A percentile compares a stretch with the other conserved stretches of the same genome.
These are phyloP conservation scores for Morus bassanus DNA, from an alignment of 2,797 vertebrate genomes.

Conservation along the genomic window DNA sequence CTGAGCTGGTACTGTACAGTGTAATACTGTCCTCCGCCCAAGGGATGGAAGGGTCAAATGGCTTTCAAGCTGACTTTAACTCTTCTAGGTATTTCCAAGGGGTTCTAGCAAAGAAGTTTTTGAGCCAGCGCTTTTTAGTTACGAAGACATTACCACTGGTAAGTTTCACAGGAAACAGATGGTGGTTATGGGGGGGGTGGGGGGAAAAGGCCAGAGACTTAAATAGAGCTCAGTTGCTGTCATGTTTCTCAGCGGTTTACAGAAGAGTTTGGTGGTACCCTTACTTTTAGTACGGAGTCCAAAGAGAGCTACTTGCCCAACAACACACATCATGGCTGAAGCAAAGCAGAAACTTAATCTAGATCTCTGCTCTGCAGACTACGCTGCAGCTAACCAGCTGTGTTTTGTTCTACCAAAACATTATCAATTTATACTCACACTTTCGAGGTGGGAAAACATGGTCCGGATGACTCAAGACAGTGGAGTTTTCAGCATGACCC, in stretches of 20 bases:
- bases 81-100: neutral
- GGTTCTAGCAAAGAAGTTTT: neutral
- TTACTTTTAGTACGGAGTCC: neutral
- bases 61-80: neutral
- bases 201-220: neutral
- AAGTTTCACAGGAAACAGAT: neutral
- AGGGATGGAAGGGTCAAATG: neutral
- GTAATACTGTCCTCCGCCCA: rapidly evolving
- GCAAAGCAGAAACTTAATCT: neutral
- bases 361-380: neutral
- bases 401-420: neutral
- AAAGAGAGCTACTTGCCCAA: neutral
- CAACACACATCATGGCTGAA: neutral
- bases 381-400: neutral
- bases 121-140: neutral
- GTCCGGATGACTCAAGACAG: neutral
- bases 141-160: neutral
- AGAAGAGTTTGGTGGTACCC: neutral
- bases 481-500: neutral
- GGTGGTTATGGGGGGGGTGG: neutral
- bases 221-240: neutral
- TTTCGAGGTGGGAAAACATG: neutral
- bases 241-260: neutral
- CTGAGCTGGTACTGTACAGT: neutral
- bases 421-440: neutral